Conservation (phyloP, 2,888 invertebrate species). For the Drosophila borealis region DNA sequence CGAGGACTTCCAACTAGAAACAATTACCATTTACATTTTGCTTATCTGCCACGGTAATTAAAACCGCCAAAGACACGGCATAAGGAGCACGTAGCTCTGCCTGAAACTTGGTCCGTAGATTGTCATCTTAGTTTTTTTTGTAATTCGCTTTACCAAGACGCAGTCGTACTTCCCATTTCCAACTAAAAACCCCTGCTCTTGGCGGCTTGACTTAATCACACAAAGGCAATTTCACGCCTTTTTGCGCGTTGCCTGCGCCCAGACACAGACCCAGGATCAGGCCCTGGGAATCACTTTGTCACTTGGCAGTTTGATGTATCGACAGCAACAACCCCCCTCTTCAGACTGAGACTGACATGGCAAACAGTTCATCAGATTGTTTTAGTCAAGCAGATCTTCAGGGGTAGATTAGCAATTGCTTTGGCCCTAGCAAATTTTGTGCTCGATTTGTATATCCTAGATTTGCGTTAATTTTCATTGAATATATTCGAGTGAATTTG, state of each 20-base stretch:
- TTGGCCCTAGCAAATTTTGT: constrained; percentile 66
- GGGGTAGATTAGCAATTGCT: constrained; percentile 74
- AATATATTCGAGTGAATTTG: constrained; percentile 51
- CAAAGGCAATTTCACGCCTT: constrained; percentile 84
- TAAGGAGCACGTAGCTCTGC: constrained; percentile 67
- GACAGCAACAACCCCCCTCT: constrained; percentile 53
- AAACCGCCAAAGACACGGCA: constrained; percentile 57
- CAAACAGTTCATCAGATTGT: constrained; percentile 49
- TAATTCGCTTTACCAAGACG: constrained; percentile 41
- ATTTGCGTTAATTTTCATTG: constrained; percentile 66
- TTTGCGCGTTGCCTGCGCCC: constrained; percentile 60
- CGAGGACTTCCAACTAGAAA: constrained; percentile 28
- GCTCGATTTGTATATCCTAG: constrained; percentile 76
- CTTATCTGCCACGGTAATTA: constrained; percentile 68
- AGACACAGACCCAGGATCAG: constrained; percentile 12
- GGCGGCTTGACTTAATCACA: constrained; percentile 75
- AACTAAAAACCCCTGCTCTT: neutral
- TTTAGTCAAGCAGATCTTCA: constrained; percentile 58
- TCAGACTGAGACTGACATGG: constrained; percentile 19
- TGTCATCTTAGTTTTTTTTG: constrained; percentile 68
- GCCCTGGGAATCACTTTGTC: constrained; percentile 73
- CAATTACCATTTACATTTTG: constrained; percentile 78
- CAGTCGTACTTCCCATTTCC: constrained; percentile 1
- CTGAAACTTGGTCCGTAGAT: constrained; percentile 57
- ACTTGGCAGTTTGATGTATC: constrained; percentile 77